A percentile compares a stretch with the other conserved stretches of the same genome.
phyloP scores from a whole-genome alignment of 2,888 invertebrate species.

The Dicyrtoma fusca region DNA sequence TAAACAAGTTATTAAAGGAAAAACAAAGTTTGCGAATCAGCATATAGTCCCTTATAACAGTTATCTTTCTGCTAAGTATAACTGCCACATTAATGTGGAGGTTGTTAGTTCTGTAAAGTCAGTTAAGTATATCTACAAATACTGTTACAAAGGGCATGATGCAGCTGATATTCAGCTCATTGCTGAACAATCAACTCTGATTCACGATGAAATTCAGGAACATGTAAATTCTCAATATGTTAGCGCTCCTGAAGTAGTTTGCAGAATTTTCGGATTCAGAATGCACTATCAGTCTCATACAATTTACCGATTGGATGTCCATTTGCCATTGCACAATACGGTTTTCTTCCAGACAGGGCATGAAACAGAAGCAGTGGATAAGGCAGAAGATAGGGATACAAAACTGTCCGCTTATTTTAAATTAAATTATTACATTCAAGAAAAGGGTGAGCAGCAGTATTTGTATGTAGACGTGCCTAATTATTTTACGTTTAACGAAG shows the following conservation, averaged over 20 bases:
- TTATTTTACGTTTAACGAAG: background rate
- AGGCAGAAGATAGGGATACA: constrained; percentile 35
- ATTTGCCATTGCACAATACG: constrained; percentile 58
- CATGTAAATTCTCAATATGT: constrained; percentile 55
- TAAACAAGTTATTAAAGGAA: constrained; percentile 24
- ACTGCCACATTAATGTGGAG: constrained; percentile 58
- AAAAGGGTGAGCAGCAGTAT: background rate
- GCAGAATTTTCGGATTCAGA: constrained; percentile 56
- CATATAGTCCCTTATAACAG: constrained; percentile 60
- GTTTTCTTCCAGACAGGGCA: too few species aligned
- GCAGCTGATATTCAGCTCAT: background rate
- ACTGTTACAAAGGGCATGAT: constrained; percentile 15
- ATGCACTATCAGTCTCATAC: constrained; percentile 58
- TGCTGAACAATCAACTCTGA: constrained; percentile 55
- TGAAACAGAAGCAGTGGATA: constrained; percentile 44
- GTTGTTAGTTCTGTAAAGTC: background rate
- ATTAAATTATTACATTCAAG: background rate
- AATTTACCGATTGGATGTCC: constrained; percentile 58
- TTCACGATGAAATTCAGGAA: background rate
- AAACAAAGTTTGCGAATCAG: too few species aligned
- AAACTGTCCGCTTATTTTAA: constrained; percentile 51
- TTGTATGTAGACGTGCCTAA: constrained; percentile 3
- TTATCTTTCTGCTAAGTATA: constrained; percentile 57
- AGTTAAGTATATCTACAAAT: constrained; percentile 9
- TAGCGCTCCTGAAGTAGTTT: constrained; percentile 58